Evolutionary conservation across 37 sponge, comb jelly and placozoan species (phyloP).

Genomic region (Spongia lamella): DNA sequence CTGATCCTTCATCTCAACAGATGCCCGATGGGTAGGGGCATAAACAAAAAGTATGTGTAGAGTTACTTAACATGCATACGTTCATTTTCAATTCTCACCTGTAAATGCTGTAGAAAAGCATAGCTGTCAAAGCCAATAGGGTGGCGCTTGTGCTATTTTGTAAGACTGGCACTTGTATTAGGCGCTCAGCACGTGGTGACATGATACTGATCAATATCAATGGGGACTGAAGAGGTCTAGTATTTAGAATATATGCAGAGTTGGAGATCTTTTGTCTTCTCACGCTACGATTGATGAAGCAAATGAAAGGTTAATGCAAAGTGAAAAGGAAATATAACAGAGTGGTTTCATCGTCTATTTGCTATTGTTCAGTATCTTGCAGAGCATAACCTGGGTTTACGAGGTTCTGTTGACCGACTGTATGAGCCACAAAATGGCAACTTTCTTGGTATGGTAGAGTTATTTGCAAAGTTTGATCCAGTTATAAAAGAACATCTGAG

Average conservation of each 20-base stretch:
- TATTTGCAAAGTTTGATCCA: slow-evolving; percentile 16
- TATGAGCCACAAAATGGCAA: background rate
- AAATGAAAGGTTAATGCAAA: background rate
- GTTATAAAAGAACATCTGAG: slow-evolving; percentile 2
- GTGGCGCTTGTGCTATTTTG: too few relatives aligned
- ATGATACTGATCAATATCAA: too few relatives aligned
- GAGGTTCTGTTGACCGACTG: slow-evolving; percentile 6
- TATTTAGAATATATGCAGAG: background rate
- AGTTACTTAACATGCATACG: too few relatives aligned
- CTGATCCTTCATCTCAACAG: slow-evolving; percentile 17
- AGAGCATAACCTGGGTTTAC: slow-evolving; percentile 5
- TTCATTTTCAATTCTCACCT: too few relatives aligned
- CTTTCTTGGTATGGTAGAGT: slow-evolving; percentile 5
- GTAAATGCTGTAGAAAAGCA: too few relatives aligned
- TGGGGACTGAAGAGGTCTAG: too few relatives aligned
- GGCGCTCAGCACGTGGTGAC: too few relatives aligned
- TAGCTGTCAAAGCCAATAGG: too few relatives aligned
- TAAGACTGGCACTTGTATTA: too few relatives aligned
- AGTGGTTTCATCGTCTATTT: background rate
- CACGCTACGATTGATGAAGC: slow-evolving; percentile 7
- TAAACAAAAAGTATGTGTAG: too few relatives aligned
- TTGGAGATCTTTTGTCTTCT: background rate
- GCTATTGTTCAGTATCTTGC: slow-evolving; percentile 13
- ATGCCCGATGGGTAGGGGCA: too few relatives aligned
- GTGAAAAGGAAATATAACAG: background rate